Evolutionary conservation across 2,888 invertebrate genomes (phyloP), one percentile per base, ranked within the genome.

Genomic region (Frankliniella fusca): DNA sequence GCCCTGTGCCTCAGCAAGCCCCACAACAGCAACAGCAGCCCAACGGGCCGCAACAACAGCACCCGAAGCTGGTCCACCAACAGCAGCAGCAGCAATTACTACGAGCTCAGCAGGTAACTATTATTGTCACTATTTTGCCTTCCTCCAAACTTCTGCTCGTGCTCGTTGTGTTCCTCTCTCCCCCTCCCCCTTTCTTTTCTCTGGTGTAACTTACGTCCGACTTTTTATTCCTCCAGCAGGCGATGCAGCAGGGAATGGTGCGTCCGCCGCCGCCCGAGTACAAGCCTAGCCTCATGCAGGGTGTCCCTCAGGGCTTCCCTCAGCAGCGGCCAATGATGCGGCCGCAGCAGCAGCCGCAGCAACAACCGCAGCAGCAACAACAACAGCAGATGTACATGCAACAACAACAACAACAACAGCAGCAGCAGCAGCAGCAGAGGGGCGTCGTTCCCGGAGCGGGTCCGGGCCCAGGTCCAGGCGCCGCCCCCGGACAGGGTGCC

Each of bases 201-300:
- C 38, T 38, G 38, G 38, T 38, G 38, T 38, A 38, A 38, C 38
- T 38, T 38, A 38, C 38, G 38, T 38, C 38, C 38, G 38, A 38
- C 38, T 38, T 82, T 50, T 20, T 79, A 65, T 49, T 82, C 80
- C 48, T 84, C 81, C 84, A 85, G 80, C 83, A 88, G 87, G 87
- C 87, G 84, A 87, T 88, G 85, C 86, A 86, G 82, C 88, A 88
- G 65, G 85, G 85, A 83, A 85, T 89, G 0, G 90, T 90, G 38
- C 90, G 94, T 82, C 94, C 95, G 49, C 95, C 95, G 38, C 95
- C 95, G 79, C 96, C 95, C 3, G 95, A 95, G 88, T 95, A 96
- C 89, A 95, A 95, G 88, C 92, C 93, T 11, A 87, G 87, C 86
- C 91, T 76, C 70, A 27, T 76, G 70, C 70, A 76, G 70, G 70